phyloP scores from a whole-genome alignment of 2,888 invertebrate species.

The Cerastis rubricosa region DNA sequence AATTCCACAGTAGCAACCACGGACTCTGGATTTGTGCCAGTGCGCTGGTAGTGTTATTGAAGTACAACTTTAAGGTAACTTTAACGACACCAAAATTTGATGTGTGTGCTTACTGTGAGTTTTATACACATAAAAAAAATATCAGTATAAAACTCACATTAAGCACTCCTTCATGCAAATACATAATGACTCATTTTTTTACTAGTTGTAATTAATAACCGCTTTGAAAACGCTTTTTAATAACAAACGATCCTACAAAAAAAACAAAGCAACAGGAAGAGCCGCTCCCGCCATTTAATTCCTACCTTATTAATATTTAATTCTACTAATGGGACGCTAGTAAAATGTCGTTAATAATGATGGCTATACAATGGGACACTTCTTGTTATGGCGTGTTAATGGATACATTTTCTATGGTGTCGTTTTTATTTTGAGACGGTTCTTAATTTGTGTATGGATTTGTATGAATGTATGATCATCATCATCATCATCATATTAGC shows the following conservation, averaged over 20 bases:
- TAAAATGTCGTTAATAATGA: conserved; percentile 32
- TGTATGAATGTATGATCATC: not conserved
- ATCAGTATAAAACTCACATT: not conserved
- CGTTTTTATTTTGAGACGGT: not conserved
- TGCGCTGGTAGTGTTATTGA: too few species aligned
- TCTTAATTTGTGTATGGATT: not conserved
- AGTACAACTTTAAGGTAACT: too few species aligned
- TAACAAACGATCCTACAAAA: not conserved
- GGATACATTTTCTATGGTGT: not conserved
- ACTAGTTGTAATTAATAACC: not conserved
- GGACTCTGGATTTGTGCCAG: too few species aligned
- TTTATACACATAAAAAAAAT: too few species aligned
- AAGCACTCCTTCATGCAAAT: not conserved
- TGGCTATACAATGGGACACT: conserved; percentile 37
- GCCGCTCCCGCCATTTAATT: conserved; percentile 33
- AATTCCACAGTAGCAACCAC: too few species aligned
- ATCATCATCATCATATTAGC: too few species aligned
- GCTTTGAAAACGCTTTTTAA: too few species aligned
- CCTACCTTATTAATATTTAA: conserved; percentile 53
- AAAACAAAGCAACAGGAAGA: conserved; percentile 18
- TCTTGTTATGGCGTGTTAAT: conserved; percentile 32
- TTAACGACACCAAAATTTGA: too few species aligned
- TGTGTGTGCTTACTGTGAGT: too few species aligned
- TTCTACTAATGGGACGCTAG: conserved; percentile 50
- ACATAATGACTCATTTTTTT: not conserved